phyloP scores from a whole-genome alignment of 1,140 invertebrate genomes.

The Caenorhabditis latens region DNA sequence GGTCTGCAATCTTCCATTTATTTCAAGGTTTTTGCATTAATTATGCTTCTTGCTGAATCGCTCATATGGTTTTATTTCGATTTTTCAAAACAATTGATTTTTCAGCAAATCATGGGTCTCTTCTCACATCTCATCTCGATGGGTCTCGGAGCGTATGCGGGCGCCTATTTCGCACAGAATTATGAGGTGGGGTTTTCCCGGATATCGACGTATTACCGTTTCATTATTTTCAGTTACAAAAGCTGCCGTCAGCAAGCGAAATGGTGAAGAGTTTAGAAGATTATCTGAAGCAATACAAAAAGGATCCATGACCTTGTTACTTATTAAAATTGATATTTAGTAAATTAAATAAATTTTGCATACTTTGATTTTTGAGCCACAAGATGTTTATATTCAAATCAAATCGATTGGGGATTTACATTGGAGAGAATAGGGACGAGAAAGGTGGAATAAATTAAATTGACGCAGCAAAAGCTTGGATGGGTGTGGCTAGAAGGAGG shows the following conservation, averaged over 20 bases:
- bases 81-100: not conserved
- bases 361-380: slow-evolving; percentile 13
- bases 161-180: slow-evolving; percentile 56
- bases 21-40: not conserved
- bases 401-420: slow-evolving; percentile 7
- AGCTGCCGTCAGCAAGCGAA: slow-evolving; percentile 25
- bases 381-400: slow-evolving; percentile 29
- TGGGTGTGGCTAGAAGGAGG: not conserved
- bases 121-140: slow-evolving; percentile 41
- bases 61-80: not conserved
- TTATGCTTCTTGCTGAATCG: not conserved
- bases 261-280: slow-evolving; percentile 41
- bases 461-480: not conserved
- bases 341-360: slow-evolving; percentile 37
- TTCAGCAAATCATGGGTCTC: slow-evolving; percentile 43
- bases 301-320: slow-evolving; percentile 29
- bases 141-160: slow-evolving; percentile 40
- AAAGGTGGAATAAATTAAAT: slow-evolving; percentile 32
- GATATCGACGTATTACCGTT: no score
- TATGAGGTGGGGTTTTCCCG: not conserved
- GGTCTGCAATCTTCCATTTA: not conserved
- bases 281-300: slow-evolving; percentile 53
- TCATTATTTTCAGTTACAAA: slow-evolving; percentile 35
- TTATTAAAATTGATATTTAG: not conserved
- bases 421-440: not conserved